Evolutionary conservation across 2,113 vertebrate species (phyloP).

Genomic region (Apeltes quadracus): DNA sequence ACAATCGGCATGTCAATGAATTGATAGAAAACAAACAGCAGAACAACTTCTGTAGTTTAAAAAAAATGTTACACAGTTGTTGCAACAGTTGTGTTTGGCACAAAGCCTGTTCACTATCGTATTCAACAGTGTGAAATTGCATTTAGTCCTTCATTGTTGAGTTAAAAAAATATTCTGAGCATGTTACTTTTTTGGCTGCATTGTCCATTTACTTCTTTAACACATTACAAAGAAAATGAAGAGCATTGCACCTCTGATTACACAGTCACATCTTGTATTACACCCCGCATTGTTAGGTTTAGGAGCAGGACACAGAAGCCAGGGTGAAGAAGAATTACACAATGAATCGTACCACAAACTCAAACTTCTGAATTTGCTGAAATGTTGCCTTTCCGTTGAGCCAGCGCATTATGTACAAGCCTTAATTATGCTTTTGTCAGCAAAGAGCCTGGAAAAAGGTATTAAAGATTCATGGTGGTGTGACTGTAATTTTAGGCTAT

Average conservation of each 20-base stretch:
- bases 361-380: constrained; percentile 47
- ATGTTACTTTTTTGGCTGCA: not conserved
- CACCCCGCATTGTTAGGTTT: constrained; percentile 9
- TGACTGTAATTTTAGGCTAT: constrained; percentile 55
- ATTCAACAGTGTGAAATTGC: not conserved
- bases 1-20: not conserved
- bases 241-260: not conserved
- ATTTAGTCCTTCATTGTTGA: not conserved
- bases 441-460: constrained; percentile 55
- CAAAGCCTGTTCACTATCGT: not conserved
- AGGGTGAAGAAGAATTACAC: constrained; percentile 38
- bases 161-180: not conserved
- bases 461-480: constrained; percentile 68
- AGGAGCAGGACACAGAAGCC: constrained; percentile 7
- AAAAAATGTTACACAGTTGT: not conserved
- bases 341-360: constrained; percentile 27
- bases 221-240: constrained; percentile 4
- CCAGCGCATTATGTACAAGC: constrained; percentile 48
- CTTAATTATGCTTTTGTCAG: constrained; percentile 69
- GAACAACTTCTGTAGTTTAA: not conserved
- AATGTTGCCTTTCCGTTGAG: constrained; percentile 50
- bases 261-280: not conserved
- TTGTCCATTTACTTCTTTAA: not conserved
- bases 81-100: not conserved
- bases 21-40: not conserved